Evolutionary conservation across 2,797 vertebrate species (phyloP).

Genomic region (Microctenopoma stevenorrisi): DNA sequence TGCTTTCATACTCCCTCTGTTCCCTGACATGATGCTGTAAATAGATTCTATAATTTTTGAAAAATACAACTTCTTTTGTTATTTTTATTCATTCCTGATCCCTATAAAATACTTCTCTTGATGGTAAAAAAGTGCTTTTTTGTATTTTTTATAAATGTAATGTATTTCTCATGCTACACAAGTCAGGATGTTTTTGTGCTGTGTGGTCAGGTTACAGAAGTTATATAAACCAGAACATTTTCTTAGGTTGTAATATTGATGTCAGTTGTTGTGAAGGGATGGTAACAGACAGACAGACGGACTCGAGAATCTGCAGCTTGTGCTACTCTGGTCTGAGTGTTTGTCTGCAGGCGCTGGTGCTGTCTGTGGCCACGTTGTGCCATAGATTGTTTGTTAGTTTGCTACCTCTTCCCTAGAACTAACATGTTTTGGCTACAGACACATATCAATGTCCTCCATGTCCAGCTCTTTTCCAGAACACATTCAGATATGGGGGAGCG

Average conservation of each 20-base stretch:
- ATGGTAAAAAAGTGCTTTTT: constrained; percentile 62
- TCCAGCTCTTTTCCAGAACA: constrained; percentile 2
- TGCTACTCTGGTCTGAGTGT: neutral
- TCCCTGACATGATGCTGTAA: constrained; percentile 76
- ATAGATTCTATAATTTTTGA: constrained; percentile 76
- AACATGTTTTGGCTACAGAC: constrained; percentile 30
- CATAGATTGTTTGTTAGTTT: constrained; percentile 37
- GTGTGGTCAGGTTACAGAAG: constrained; percentile 59
- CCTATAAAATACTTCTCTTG: constrained; percentile 55
- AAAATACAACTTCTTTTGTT: constrained; percentile 75
- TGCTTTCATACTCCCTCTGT: constrained; percentile 66
- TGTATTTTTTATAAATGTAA: constrained; percentile 74
- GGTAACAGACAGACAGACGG: neutral
- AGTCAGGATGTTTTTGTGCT: constrained; percentile 65
- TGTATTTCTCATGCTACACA: constrained; percentile 73
- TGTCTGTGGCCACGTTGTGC: constrained; percentile 34
- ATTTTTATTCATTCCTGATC: constrained; percentile 82
- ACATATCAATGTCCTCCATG: constrained; percentile 1
- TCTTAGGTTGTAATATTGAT: constrained; percentile 43
- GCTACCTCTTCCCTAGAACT: constrained; percentile 69
- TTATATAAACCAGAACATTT: constrained; percentile 58
- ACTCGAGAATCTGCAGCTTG: constrained; percentile 7
- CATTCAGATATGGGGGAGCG: neutral
- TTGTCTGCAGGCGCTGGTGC: constrained; percentile 8
- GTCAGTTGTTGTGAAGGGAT: constrained; percentile 23